phyloP scores from a whole-genome alignment of 2,113 vertebrate species.

The Plecturocebus donacophilus region DNA sequence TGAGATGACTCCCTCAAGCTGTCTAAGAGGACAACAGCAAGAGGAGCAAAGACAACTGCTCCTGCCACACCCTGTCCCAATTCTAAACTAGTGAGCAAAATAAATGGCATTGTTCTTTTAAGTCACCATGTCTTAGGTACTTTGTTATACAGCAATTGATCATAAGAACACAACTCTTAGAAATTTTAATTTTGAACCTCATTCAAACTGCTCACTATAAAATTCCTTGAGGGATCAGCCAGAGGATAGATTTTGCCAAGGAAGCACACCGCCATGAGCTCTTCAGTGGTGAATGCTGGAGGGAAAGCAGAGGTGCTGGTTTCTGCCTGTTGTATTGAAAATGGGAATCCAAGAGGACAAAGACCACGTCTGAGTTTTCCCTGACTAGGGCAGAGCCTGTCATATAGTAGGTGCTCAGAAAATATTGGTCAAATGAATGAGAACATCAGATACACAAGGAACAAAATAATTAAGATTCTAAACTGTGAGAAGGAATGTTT shows the following conservation, averaged over 20 bases:
- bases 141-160: no score
- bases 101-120: not conserved
- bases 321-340: not conserved
- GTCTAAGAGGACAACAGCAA: fast-evolving
- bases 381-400: not conserved
- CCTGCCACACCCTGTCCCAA: not conserved
- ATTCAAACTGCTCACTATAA: not conserved
- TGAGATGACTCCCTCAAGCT: not conserved
- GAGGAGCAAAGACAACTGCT: not conserved
- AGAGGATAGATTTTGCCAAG: not conserved
- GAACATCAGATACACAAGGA: not conserved
- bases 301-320: no score
- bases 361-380: no score
- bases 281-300: not conserved
- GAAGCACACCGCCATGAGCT: not conserved
- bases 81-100: not conserved
- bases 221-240: not conserved
- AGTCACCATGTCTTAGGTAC: not conserved
- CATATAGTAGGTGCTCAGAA: not conserved
- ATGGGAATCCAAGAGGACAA: not conserved
- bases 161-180: not conserved
- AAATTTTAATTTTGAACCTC: not conserved
- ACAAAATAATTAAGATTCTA: not conserved
- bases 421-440: fast-evolving
- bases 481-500: fast-evolving